phyloP scores from a whole-genome alignment of 30 jellyfish, hydroid and myxozoan species.

The Sanderia malayensis region DNA sequence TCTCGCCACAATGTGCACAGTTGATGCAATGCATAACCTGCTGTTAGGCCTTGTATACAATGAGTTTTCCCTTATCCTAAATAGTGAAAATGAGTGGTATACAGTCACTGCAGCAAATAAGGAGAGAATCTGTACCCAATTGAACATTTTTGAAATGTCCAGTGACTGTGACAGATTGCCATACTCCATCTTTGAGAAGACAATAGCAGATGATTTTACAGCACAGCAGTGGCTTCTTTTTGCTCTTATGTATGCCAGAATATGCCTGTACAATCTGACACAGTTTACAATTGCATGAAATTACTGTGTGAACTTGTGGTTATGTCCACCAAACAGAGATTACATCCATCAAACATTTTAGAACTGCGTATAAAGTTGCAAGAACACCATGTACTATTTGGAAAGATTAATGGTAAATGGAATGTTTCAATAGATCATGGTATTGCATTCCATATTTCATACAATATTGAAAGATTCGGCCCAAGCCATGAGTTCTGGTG shows the following conservation, averaged over 20 bases:
- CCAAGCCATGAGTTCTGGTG: not conserved
- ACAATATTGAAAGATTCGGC: not conserved
- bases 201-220: not conserved
- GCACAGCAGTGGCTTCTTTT: slow-evolving; percentile 24
- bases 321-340: not conserved
- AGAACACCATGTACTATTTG: not conserved
- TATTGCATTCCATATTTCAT: not conserved
- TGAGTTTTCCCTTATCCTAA: not conserved
- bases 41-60: not conserved
- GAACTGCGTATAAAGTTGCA: not conserved
- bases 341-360: not conserved
- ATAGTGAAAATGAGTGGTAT: not conserved
- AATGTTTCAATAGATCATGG: not conserved
- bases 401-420: not conserved
- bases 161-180: not conserved
- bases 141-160: not conserved
- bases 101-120: not conserved
- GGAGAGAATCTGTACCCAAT: not conserved
- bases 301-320: not conserved
- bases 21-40: slow-evolving; percentile 1
- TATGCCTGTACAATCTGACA: not conserved
- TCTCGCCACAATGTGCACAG: slow-evolving; percentile 15
- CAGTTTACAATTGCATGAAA: not conserved
- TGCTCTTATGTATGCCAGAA: not conserved
- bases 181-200: not conserved